These are phyloP conservation scores for Mamestra brassicae DNA, from an alignment of 2,888 invertebrate genomes.

Conservation along the genomic window DNA sequence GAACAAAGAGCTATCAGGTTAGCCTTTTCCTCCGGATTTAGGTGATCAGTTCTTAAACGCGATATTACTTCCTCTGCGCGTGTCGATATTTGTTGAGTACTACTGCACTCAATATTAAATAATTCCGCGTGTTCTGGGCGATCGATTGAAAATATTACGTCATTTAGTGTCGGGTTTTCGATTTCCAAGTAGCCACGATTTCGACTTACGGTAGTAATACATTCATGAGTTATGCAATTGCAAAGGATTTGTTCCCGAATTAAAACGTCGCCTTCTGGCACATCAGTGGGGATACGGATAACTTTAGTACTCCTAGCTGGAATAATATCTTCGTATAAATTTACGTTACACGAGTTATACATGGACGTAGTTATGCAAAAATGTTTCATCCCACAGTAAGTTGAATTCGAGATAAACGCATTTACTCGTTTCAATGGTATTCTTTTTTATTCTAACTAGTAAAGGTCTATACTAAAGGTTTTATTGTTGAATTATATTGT, in stretches of 20 bases:
- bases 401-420: too few species aligned
- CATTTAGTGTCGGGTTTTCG: not conserved
- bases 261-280: not conserved
- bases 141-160: slow-evolving; percentile 14
- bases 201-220: not conserved
- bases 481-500: too few species aligned
- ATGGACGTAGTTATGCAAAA: too few species aligned
- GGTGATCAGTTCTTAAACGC: slow-evolving; percentile 15
- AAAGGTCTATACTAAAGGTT: too few species aligned
- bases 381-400: too few species aligned
- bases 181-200: slow-evolving; percentile 9
- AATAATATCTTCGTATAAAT: slow-evolving; percentile 2
- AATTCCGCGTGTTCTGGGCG: not conserved
- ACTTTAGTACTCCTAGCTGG: not conserved
- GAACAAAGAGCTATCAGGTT: slow-evolving; percentile 2
- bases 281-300: not conserved
- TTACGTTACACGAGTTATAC: not conserved
- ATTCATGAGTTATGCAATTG: not conserved
- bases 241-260: slow-evolving; percentile 3
- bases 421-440: too few species aligned
- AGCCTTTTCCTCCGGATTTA: slow-evolving; percentile 4
- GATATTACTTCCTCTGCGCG: slow-evolving; percentile 2
- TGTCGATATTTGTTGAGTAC: not conserved
- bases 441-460: too few species aligned
- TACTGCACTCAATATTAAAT: slow-evolving; percentile 7